phyloP scores from a whole-genome alignment of 2,888 invertebrate species.

The Lottia gigantea region DNA sequence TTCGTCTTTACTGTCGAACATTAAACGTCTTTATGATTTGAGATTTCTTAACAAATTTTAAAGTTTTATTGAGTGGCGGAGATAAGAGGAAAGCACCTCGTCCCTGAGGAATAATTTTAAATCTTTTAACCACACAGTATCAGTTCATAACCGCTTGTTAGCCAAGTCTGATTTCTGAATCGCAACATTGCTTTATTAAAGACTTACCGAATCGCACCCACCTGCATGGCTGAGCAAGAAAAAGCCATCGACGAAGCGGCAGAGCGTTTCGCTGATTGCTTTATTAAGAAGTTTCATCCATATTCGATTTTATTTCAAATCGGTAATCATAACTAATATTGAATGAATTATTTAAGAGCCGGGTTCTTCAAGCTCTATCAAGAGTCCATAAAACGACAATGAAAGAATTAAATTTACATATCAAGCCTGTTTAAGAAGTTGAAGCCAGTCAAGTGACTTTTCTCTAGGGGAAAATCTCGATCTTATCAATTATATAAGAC shows the following conservation, averaged over 20 bases:
- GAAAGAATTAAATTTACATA: not conserved
- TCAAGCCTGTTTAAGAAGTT: not conserved
- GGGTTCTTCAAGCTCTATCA: not conserved
- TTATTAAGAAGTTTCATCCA: not conserved
- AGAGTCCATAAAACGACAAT: not conserved
- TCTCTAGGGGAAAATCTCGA: not conserved
- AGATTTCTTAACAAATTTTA: not conserved
- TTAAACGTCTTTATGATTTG: no score
- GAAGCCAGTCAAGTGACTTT: not conserved
- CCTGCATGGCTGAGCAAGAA: not conserved
- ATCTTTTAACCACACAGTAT: no score
- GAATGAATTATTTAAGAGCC: not conserved
- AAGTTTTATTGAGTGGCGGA: not conserved
- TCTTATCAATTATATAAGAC: no score
- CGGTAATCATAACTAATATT: not conserved
- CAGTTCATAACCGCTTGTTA: not conserved
- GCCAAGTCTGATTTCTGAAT: not conserved
- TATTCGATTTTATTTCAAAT: slow-evolving; percentile 4
- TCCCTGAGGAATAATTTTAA: no score
- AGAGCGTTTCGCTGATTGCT: not conserved
- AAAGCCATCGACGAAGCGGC: not conserved
- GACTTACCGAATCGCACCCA: not conserved
- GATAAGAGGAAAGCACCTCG: no score
- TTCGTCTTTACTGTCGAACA: no score
- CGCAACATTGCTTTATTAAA: not conserved